phyloP scores from a whole-genome alignment of 2,113 vertebrate genomes.

The Diadophis punctatus region DNA sequence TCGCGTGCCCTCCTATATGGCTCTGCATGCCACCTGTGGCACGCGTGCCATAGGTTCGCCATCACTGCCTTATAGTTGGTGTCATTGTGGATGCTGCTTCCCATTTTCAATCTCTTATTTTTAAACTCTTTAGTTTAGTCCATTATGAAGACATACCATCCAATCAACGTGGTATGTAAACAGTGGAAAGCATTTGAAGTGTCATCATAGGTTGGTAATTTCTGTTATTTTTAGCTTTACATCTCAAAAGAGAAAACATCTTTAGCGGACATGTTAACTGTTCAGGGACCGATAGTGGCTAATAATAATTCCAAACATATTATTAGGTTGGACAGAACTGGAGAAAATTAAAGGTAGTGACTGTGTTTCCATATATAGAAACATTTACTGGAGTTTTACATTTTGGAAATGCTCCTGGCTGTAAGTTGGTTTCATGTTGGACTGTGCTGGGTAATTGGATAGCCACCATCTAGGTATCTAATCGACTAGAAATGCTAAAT shows the following conservation, averaged over 20 bases:
- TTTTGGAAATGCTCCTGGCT: neutral
- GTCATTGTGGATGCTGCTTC: constrained; percentile 19
- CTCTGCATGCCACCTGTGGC: too few relatives aligned
- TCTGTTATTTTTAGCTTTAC: neutral
- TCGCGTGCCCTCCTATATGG: too few relatives aligned
- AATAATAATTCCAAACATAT: neutral
- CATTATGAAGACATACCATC: neutral
- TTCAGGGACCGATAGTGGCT: neutral
- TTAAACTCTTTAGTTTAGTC: constrained; percentile 11
- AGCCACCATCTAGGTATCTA: neutral
- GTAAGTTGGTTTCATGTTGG: neutral
- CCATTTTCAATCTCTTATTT: neutral
- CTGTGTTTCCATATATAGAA: neutral
- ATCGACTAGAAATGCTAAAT: neutral
- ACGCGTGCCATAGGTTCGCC: too few relatives aligned
- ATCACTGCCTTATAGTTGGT: too few relatives aligned
- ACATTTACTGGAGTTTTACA: neutral
- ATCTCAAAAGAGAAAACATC: neutral
- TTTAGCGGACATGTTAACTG: neutral
- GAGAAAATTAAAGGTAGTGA: neutral
- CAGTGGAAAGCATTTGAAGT: neutral
- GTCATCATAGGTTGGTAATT: neutral
- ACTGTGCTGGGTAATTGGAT: neutral
- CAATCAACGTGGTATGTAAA: neutral
- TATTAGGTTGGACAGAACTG: neutral